Percentiles rank a stretch among this genome's conserved stretches.
phyloP scores from a whole-genome alignment of 2,113 vertebrate species.

The Mus pahari region DNA sequence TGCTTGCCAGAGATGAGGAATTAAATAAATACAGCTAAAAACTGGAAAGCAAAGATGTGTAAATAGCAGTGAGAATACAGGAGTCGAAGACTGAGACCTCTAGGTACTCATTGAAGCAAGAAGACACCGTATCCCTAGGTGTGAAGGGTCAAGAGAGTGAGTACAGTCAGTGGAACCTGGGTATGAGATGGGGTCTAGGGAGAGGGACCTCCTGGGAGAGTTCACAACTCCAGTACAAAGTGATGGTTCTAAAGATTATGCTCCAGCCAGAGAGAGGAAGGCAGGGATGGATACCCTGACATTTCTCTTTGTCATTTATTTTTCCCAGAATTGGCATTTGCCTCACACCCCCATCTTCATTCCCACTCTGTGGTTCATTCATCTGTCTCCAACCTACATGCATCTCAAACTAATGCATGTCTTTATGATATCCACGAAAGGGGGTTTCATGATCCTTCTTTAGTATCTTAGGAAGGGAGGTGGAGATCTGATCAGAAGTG shows the following conservation, averaged over 20 bases:
- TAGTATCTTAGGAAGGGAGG: background rate
- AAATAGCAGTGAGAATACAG: background rate
- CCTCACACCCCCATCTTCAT: too few relatives aligned
- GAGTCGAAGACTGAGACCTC: background rate
- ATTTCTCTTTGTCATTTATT: too few relatives aligned
- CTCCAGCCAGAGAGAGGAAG: too few relatives aligned
- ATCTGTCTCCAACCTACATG: background rate
- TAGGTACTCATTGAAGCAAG: background rate
- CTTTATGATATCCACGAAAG: background rate
- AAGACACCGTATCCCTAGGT: background rate
- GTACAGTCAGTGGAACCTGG: background rate
- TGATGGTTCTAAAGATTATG: too few relatives aligned
- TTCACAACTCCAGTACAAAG: background rate
- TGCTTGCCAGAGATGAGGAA: background rate
- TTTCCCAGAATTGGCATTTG: too few relatives aligned
- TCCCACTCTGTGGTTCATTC: too few relatives aligned
- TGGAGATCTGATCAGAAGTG: background rate
- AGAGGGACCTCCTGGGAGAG: background rate
- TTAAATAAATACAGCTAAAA: background rate
- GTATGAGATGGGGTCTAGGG: background rate
- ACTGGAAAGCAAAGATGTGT: background rate
- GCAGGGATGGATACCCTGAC: too few relatives aligned
- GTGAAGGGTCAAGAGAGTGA: background rate
- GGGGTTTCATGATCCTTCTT: background rate
- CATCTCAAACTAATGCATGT: background rate